Base-by-base conservation (phyloP, 2,797 vertebrate genomes). In the Pseudochaenichthys georgianus region DNA sequence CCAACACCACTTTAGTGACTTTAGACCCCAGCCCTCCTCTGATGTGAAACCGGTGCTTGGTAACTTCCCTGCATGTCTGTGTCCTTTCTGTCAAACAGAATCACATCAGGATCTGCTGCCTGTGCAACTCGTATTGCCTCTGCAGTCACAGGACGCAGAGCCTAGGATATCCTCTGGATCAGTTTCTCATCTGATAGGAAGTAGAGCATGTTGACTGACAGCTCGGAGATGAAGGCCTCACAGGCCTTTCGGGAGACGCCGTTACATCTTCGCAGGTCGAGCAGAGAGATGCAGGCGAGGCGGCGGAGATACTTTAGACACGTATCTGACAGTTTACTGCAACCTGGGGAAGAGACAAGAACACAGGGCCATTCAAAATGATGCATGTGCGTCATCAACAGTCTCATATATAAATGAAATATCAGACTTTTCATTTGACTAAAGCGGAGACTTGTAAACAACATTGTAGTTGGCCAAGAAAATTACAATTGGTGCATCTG, bases 121-220 rank as follows among this genome's bases (percentile, higher is more conserved):
- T 46, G 55, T 63, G 54, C 54, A 53, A 47, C 76, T 68, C 42
- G 58, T 58, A 43, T 61, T 19, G 28, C 64, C 10, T 19, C 61
- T 42, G 62, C 69, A 28, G 64, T 50, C 34, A 70, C 64, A 80
- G 64, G 73, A 71, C 51, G 68, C 13, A 16, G 52, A 16, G 48
- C 77, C 91, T 97, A 99, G 82, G 97, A 99, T 96, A 99, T 99
- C 94, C 97, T 96, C 95, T 99, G 97, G 89, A 99, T 98, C 92
- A 99, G 96, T 92, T 98, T 99, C 92, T 99, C 98, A 17, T 99
- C 98, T 3, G 97, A 99, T 84, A 99, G 96, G 95, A 97, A 99
- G 95, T 98, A 99, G 87, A 99, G 97, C 74, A 96, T 96, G 93
- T 97, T 99, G 94, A 98, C 96, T 12, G 97, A 99, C 90, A 99